phyloP scores from a whole-genome alignment of 2,797 vertebrate species.

The Pelodytes ibericus region DNA sequence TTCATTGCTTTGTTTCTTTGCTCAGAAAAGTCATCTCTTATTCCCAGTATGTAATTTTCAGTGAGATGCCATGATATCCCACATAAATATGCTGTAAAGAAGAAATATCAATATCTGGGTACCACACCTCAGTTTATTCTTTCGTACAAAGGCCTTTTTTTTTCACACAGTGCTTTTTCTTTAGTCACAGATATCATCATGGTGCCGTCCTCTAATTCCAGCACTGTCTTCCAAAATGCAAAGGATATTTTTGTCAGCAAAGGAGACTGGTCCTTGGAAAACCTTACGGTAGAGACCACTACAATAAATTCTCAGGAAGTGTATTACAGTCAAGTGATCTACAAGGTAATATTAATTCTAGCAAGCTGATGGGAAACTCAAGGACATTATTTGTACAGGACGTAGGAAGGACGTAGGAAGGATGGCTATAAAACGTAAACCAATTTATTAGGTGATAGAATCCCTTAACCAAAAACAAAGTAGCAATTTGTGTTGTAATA shows the following conservation, averaged over 20 bases:
- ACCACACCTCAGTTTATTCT: neutral
- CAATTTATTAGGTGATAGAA: no score
- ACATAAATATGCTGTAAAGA: neutral
- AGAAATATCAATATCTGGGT: neutral
- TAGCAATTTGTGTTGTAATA: no score
- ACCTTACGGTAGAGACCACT: neutral
- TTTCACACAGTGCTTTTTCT: neutral
- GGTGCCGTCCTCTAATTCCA: neutral
- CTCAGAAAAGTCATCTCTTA: neutral
- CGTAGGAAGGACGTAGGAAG: no score
- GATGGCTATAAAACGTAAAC: no score
- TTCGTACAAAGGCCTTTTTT: neutral
- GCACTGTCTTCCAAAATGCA: neutral
- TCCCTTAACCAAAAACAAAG: no score
- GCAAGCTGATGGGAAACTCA: no score
- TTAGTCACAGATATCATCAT: conserved; percentile 24
- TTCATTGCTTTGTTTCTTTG: no score
- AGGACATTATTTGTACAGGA: no score
- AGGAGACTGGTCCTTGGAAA: conserved; percentile 31
- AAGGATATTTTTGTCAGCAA: neutral
- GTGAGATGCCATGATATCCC: neutral
- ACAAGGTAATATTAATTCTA: no score
- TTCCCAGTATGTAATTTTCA: no score
- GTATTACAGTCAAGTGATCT: neutral
- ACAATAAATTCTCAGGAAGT: neutral